Conservation (phyloP, 2,888 invertebrate species). For the Phytoseiulus persimilis region DNA sequence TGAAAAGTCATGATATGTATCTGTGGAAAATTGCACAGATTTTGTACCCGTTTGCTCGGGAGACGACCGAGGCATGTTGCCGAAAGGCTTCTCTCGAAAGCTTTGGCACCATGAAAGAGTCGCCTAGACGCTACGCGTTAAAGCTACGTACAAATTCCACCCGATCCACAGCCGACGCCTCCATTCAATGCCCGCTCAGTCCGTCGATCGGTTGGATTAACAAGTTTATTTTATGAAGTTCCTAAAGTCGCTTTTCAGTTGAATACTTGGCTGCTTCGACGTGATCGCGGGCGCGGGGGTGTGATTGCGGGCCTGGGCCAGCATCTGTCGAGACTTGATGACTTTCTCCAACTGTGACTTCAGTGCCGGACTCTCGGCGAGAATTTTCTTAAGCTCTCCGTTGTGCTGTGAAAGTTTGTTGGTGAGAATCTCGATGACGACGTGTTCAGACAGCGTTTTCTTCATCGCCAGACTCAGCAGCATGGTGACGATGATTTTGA, state of each 20-base stretch:
- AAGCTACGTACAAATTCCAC: neutral
- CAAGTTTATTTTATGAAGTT: conserved; percentile 58
- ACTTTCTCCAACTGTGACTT: conserved; percentile 1
- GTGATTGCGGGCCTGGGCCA: conserved; percentile 33
- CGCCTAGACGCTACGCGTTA: neutral
- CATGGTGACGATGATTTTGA: conserved; percentile 27
- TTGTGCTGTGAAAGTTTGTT: neutral
- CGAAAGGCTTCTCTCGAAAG: neutral
- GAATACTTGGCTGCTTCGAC: conserved; percentile 62
- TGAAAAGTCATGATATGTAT: neutral
- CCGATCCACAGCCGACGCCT: neutral
- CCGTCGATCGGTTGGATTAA: neutral
- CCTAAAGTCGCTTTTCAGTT: conserved; percentile 87
- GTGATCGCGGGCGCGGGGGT: conserved; percentile 40
- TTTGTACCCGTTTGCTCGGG: neutral
- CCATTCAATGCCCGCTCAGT: neutral
- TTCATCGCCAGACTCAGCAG: conserved; percentile 17
- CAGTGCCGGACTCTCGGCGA: conserved; percentile 25
- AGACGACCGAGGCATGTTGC: neutral
- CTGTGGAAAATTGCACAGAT: neutral
- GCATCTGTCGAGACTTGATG: conserved; percentile 39
- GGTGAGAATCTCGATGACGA: conserved; percentile 23
- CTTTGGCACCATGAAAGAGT: neutral
- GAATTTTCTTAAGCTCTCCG: conserved; percentile 30
- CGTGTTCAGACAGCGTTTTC: conserved; percentile 10